phyloP scores from a whole-genome alignment of 2,888 invertebrate genomes.

The Sarcophaga rosellei region DNA sequence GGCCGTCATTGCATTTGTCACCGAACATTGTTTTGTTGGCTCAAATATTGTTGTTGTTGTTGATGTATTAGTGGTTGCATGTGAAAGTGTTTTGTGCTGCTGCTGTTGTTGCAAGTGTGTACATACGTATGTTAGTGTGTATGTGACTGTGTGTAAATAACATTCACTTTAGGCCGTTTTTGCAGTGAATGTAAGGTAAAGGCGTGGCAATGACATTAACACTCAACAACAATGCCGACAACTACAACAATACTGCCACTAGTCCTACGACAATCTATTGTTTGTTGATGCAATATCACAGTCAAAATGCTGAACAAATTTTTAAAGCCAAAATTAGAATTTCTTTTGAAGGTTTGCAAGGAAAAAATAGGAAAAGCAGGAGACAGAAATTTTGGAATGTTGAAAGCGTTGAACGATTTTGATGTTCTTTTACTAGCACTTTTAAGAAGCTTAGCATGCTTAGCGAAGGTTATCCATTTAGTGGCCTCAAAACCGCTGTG shows the following conservation, averaged over 20 bases:
- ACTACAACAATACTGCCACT: not conserved
- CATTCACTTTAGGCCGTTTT: not conserved
- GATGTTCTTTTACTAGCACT: too few species aligned
- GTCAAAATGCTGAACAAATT: not conserved
- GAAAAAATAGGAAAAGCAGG: not conserved
- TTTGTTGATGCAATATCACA: not conserved
- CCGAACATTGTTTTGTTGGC: conserved; percentile 37
- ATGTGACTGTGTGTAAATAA: not conserved
- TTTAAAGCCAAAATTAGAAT: too few species aligned
- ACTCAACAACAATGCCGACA: conserved; percentile 30
- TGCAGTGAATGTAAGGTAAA: conserved; percentile 7
- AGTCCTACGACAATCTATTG: not conserved
- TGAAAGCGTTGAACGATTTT: too few species aligned
- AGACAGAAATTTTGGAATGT: not conserved
- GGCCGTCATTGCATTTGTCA: conserved; percentile 35
- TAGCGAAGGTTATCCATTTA: too few species aligned
- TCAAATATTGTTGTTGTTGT: conserved; percentile 12
- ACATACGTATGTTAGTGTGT: not conserved
- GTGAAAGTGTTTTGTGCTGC: not conserved
- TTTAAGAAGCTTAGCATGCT: too few species aligned
- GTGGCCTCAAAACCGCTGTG: too few species aligned
- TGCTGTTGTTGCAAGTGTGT: not conserved
- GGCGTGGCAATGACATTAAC: conserved; percentile 61
- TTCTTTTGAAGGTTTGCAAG: not conserved
- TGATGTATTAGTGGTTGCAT: conserved; percentile 2